Base-by-base conservation (phyloP, 37 sponge, comb jelly and placozoan genomes). In the Agelas oroides region DNA sequence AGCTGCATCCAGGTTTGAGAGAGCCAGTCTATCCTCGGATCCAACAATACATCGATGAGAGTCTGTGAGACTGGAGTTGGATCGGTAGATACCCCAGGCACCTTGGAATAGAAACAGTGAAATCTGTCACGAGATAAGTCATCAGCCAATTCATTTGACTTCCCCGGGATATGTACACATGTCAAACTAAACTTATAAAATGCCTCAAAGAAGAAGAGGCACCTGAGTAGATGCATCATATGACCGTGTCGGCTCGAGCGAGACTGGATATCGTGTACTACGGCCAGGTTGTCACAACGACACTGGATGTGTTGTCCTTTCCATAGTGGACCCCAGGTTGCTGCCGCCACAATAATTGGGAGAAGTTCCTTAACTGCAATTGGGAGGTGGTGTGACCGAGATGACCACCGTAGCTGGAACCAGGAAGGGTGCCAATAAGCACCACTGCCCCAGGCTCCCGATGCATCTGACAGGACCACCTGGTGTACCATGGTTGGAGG, bases 291-390 rank as follows among this genome's bases (percentile, higher is more conserved):
- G 13, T 78, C 40, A 14, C 83, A 70, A 64, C 5, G 39, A 33
- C 23, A 19, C 34, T 56, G 19, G 35, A 78, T 35, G 25, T 69
- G 57, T 15, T 25, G 27, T 18, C 65, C 56, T 0, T 31, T n/a
- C 70, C 67, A 79, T 11, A 5, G 33, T 11, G 16, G 58, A 35
- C 83, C 83, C 83, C 83, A 82, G 1, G 70, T 6, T 25, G 23
- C 53, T 3, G 73, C 27, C 33, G 83, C 46, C 52, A 82, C 20
- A 17, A 82, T 15, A 28, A 82, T 58, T 34, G 71, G 30, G 75
- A 73, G 15, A 1, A 84, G 65, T 65, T 84, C 84, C 75, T 74
- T 73, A 13, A 46, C 33, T 19, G 84, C 75, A 52, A 84, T 84
- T 12, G 76, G 28, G 39, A 30, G 33, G 13, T 14, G 37, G 21